Percentiles rank a stretch among this genome's conserved stretches.
phyloP scores from a whole-genome alignment of 30 jellyfish, hydroid and myxozoan species.

The Catostylus mosaicus region DNA sequence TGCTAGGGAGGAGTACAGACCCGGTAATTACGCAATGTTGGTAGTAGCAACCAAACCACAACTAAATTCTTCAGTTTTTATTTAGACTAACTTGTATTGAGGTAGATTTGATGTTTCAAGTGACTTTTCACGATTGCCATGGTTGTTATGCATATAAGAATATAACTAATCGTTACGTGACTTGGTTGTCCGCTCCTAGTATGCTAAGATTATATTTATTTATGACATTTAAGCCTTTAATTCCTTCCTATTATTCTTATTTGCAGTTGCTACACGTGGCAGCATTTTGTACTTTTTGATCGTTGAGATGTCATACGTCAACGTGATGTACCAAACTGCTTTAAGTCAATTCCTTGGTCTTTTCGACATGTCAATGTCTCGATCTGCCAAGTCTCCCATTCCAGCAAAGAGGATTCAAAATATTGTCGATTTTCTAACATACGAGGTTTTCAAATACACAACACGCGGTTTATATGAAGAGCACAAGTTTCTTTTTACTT shows the following conservation, averaged over 20 bases:
- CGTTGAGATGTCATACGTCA: slow-evolving; percentile 91
- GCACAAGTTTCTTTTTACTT: slow-evolving; percentile 84
- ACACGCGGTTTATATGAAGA: slow-evolving; percentile 85
- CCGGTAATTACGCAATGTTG: too few relatives aligned
- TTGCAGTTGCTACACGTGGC: slow-evolving; percentile 92
- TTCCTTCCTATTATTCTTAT: too few relatives aligned
- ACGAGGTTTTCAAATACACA: slow-evolving; percentile 78
- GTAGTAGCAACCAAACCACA: too few relatives aligned
- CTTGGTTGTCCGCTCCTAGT: too few relatives aligned
- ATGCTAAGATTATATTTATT: too few relatives aligned
- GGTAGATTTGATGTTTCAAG: too few relatives aligned
- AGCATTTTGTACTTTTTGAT: slow-evolving; percentile 83
- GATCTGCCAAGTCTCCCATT: slow-evolving; percentile 81
- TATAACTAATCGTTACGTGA: too few relatives aligned
- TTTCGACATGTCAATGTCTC: slow-evolving; percentile 72
- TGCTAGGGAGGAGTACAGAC: slow-evolving; percentile 92
- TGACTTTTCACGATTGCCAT: too few relatives aligned
- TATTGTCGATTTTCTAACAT: slow-evolving; percentile 78
- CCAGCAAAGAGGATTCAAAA: slow-evolving; percentile 79
- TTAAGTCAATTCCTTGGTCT: slow-evolving; percentile 79
- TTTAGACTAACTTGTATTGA: too few relatives aligned
- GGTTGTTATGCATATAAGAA: too few relatives aligned
- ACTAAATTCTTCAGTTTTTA: too few relatives aligned
- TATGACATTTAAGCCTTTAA: too few relatives aligned
- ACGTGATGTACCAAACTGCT: slow-evolving; percentile 88